Evolutionary conservation across 2,113 vertebrate genomes (phyloP), one percentile per base, ranked within the genome.

Genomic region (Pogona vitticeps): DNA sequence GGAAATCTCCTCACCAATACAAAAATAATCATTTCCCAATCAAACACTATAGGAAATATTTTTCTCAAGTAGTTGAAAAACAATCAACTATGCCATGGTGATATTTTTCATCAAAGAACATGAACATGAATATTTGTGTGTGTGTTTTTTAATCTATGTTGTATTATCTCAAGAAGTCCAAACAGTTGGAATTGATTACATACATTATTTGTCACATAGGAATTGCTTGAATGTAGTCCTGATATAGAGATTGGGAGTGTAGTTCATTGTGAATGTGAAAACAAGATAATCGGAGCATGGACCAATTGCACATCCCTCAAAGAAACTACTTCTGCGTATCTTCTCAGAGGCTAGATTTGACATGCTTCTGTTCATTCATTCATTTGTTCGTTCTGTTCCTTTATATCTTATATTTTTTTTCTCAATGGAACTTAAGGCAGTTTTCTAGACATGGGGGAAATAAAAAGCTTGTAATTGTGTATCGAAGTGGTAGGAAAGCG

Each of bases 141-240:
- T n/a, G n/a, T n/a, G n/a, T n/a, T n/a, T n/a, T n/a, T n/a, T n/a
- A 79, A 38, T 76, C 85, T 85, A 89, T 38, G 91, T 94, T 92
- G 88, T n/a, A 58, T 86, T 90, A 67, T 38, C 83, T 33, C 86
- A 87, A 85, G 0, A 87, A 86, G 88, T 59, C 0, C 0, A 83
- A 87, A 83, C 52, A 28, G 59, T 23, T 86, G 46, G 91, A 92
- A 88, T 17, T 73, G 33, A 84, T 80, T 42, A 40, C 46, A 86
- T 79, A 84, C 73, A 83, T 91, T 88, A 79, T 86, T 94, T 86
- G 20, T n/a, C 82, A 21, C 9, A 63, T 88, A 4, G n/a, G 91
- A 40, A 86, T 88, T 85, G n/a, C 14, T 82, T 80, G 56, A 52
- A 36, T 91, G 83, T 86, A 91, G 14, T 28, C 82, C 13, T 38